Evolutionary conservation across 2,113 vertebrate species (phyloP).

Genomic region (Triplophysa dalaica): DNA sequence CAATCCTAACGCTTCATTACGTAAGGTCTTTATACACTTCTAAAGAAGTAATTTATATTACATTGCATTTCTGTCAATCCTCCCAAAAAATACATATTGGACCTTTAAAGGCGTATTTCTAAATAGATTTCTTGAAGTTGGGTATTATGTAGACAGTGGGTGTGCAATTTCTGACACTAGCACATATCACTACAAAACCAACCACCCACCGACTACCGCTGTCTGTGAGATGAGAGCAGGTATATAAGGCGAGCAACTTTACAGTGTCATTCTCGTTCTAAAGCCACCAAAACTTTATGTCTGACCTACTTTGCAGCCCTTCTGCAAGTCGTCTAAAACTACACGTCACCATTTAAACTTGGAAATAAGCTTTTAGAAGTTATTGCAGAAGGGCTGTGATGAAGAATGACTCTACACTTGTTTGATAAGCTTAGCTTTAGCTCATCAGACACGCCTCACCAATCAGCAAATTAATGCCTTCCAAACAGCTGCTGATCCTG

Average conservation of each 20-base stretch:
- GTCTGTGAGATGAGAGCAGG: neutral
- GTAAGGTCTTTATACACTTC: too few relatives aligned
- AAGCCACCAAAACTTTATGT: neutral
- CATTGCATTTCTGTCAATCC: too few relatives aligned
- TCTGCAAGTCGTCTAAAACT: constrained; percentile 13
- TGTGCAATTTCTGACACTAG: too few relatives aligned
- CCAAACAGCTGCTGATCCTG: constrained; percentile 33
- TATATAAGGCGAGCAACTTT: neutral
- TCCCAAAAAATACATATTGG: too few relatives aligned
- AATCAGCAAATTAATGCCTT: constrained; percentile 29
- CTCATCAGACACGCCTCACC: constrained; percentile 33
- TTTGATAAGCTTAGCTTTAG: constrained; percentile 28
- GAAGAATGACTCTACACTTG: constrained; percentile 17
- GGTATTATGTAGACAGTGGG: too few relatives aligned
- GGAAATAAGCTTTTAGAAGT: constrained; percentile 17
- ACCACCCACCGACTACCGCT: neutral
- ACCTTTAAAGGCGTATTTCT: too few relatives aligned
- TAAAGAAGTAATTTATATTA: too few relatives aligned
- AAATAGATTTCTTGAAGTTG: too few relatives aligned
- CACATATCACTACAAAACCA: neutral
- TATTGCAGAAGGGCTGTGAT: constrained; percentile 8
- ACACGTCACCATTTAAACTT: constrained; percentile 50
- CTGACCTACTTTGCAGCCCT: constrained; percentile 23
- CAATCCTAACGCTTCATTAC: too few relatives aligned
- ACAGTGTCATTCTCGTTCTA: neutral